Conservation (phyloP, 2,113 vertebrate species). For the Tragelaphus imberbis region DNA sequence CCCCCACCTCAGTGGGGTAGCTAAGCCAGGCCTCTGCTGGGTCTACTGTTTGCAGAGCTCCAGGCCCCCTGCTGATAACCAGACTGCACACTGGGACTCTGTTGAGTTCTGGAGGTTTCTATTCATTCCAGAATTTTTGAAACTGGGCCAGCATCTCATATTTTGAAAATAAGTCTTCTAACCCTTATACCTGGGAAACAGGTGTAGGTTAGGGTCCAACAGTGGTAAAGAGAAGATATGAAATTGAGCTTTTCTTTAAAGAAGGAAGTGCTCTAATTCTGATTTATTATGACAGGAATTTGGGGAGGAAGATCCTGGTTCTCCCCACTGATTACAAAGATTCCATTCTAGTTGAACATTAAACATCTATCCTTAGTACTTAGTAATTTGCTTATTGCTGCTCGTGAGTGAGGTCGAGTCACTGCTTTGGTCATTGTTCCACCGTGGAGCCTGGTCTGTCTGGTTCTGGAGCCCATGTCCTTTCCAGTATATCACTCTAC, state of each 20-base stretch:
- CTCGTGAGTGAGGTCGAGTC: accelerated
- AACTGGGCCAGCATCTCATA: background rate
- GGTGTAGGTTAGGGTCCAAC: background rate
- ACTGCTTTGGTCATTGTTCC: background rate
- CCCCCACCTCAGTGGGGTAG: no score
- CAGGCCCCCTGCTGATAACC: background rate
- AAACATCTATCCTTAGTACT: background rate
- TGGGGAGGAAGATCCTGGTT: background rate
- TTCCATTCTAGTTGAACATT: background rate
- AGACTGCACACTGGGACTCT: background rate
- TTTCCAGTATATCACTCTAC: background rate
- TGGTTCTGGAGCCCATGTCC: background rate
- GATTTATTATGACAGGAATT: background rate
- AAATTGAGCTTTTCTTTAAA: background rate
- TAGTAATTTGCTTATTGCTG: background rate
- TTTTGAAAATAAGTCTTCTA: background rate
- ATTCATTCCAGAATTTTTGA: background rate
- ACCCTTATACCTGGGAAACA: background rate
- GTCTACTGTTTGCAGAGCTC: background rate
- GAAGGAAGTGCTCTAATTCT: background rate
- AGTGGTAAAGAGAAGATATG: background rate
- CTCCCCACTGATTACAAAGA: background rate
- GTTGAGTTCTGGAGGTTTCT: background rate
- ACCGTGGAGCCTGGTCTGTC: background rate
- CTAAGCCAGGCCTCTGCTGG: no score